A percentile compares a stretch with the other conserved stretches of the same genome.
phyloP scores from a whole-genome alignment of 1,140 invertebrate genomes.

The Bilobella aurantiaca region DNA sequence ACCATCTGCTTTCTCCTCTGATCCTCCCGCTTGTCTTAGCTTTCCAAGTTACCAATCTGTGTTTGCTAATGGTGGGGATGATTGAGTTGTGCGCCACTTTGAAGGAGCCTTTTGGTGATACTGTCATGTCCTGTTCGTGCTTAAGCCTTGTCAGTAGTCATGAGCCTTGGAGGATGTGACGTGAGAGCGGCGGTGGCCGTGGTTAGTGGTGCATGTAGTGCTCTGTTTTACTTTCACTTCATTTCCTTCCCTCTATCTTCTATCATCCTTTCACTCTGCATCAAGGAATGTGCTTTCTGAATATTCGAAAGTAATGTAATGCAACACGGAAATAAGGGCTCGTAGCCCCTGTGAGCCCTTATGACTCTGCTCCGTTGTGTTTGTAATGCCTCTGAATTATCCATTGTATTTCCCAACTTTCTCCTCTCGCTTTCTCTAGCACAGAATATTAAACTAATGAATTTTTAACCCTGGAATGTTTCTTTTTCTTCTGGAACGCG shows the following conservation, averaged over 20 bases:
- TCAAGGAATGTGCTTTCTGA: not conserved
- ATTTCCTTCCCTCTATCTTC: not conserved
- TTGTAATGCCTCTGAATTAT: not conserved
- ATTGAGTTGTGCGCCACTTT: not conserved
- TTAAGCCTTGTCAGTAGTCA: not conserved
- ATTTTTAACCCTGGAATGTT: not conserved
- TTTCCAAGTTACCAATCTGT: too few relatives aligned
- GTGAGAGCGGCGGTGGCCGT: not conserved
- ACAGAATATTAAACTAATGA: not conserved
- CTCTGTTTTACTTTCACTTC: not conserved
- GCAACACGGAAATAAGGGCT: too few relatives aligned
- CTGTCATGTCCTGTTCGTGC: constrained; percentile 4
- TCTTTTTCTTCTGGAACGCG: not conserved
- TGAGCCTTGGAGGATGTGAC: not conserved
- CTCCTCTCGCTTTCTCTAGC: not conserved
- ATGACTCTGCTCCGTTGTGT: too few relatives aligned
- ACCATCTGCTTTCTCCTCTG: too few relatives aligned
- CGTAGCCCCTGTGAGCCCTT: too few relatives aligned
- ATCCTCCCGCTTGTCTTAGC: too few relatives aligned
- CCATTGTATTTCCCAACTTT: not conserved
- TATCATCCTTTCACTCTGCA: not conserved
- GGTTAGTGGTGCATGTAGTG: not conserved
- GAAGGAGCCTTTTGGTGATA: not conserved
- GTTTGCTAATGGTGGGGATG: too few relatives aligned
- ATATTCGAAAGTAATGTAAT: not conserved